Conservation (phyloP, 2,888 invertebrate genomes). For the Apamea crenata region DNA sequence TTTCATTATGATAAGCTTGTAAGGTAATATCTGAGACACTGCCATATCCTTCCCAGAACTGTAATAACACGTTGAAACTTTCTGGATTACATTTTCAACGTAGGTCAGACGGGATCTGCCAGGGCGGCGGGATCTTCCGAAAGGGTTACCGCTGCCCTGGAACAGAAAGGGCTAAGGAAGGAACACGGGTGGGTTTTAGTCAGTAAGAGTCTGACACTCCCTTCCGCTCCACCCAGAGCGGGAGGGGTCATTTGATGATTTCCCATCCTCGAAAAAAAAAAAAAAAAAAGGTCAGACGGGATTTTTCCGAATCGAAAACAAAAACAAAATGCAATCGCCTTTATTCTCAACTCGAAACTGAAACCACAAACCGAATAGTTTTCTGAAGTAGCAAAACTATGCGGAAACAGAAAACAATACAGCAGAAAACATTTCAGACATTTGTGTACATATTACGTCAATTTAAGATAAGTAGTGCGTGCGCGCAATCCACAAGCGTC, state of each 20-base stretch:
- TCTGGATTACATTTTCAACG: background rate
- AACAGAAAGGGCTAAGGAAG: too few relatives aligned
- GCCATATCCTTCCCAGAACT: background rate
- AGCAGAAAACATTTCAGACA: constrained; percentile 22
- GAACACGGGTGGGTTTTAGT: too few relatives aligned
- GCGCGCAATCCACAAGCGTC: constrained; percentile 26
- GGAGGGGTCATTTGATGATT: too few relatives aligned
- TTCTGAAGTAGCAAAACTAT: background rate
- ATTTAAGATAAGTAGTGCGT: constrained; percentile 34
- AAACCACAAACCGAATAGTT: background rate
- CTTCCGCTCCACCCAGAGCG: too few relatives aligned
- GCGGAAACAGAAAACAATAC: constrained; percentile 37
- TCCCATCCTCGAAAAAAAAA: too few relatives aligned
- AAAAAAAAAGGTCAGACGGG: background rate
- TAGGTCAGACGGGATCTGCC: background rate
- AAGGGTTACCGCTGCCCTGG: too few relatives aligned
- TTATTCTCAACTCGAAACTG: background rate
- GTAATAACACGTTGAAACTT: background rate
- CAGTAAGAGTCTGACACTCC: too few relatives aligned
- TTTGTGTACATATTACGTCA: constrained; percentile 51
- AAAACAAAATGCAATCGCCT: background rate
- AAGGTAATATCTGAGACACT: background rate
- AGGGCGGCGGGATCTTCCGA: too few relatives aligned
- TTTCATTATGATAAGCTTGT: background rate
- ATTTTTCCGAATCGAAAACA: background rate